A percentile compares a stretch with the other conserved stretches of the same genome.
Evolutionary conservation across 2,797 vertebrate species (phyloP).

Genomic region (Hapalemur alaotrensis): DNA sequence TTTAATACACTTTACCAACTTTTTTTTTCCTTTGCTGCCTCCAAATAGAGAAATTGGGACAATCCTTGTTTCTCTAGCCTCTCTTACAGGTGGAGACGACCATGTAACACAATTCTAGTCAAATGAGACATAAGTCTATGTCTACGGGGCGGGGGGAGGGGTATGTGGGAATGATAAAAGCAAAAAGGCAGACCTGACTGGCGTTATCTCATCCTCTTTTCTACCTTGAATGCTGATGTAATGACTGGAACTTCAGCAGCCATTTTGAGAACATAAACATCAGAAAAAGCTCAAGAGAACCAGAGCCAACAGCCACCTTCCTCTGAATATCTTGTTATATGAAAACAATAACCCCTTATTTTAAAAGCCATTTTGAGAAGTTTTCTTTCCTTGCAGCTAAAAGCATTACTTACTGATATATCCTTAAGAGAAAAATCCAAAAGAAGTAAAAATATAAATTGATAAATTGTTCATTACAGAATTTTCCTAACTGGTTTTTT

Average conservation of each 20-base stretch:
- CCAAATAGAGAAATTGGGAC: neutral
- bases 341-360: neutral
- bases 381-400: slow-evolving; percentile 11
- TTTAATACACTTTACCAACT: neutral
- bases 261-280: neutral
- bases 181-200: neutral
- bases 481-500: neutral
- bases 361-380: neutral
- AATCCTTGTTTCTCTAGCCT: neutral
- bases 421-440: neutral
- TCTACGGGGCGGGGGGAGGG: neutral
- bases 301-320: neutral
- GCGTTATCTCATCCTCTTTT: neutral
- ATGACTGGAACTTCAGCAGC: neutral
- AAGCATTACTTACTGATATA: neutral
- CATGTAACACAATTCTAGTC: neutral
- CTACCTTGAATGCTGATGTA: neutral
- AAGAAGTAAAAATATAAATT: neutral
- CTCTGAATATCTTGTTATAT: neutral
- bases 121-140: neutral
- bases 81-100: neutral
- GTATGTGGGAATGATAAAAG: neutral
- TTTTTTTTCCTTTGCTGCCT: neutral
- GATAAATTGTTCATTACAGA: neutral
- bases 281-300: neutral